Evolutionary conservation across 2,797 vertebrate species (phyloP).

Genomic region (Halcyon smyrnensis): DNA sequence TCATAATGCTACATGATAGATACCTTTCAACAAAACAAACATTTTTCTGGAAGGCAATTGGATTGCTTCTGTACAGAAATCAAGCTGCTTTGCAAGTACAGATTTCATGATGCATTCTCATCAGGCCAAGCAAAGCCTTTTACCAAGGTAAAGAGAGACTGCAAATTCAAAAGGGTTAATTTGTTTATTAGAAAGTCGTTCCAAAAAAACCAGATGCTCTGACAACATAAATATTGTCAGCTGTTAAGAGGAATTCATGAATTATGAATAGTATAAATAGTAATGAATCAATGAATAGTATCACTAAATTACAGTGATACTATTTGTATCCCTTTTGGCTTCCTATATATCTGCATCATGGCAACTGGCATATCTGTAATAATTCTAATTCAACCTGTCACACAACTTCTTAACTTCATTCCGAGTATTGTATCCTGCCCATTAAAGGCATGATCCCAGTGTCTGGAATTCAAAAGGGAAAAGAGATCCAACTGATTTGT

Average conservation of each 20-base stretch:
- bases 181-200: not conserved
- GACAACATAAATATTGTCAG: not conserved
- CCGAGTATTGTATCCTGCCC: not conserved
- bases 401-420: not conserved
- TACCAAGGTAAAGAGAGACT: not conserved
- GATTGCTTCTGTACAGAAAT: not conserved
- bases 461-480: not conserved
- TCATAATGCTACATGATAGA: not conserved
- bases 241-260: not conserved
- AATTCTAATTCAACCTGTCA: not conserved
- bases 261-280: not conserved
- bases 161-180: not conserved
- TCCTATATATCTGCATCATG: not conserved
- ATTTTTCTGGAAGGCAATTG: not conserved
- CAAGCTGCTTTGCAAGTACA: not conserved
- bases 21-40: not conserved
- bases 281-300: too few relatives aligned
- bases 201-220: not conserved
- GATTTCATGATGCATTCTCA: not conserved
- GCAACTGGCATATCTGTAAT: not conserved
- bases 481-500: not conserved
- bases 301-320: not conserved
- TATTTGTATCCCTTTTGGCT: not conserved
- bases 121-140: not conserved
- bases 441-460: not conserved